Evolutionary conservation across 2,888 invertebrate genomes (phyloP).

Genomic region (Netelia virgata): DNA sequence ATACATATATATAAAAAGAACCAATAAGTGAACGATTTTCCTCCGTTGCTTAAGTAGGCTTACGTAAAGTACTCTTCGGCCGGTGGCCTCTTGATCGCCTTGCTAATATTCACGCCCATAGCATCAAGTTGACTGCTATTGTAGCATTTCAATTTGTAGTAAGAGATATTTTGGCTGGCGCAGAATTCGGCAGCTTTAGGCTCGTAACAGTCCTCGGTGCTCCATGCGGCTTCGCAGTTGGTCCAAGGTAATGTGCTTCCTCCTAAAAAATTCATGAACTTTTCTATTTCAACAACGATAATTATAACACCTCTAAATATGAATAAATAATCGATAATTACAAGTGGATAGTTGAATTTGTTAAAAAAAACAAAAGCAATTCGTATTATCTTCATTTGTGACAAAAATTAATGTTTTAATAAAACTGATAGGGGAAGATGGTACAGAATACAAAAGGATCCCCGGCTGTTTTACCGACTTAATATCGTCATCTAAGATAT

Average conservation of each 20-base stretch:
- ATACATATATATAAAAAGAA: too few relatives aligned
- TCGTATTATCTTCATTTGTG: too few relatives aligned
- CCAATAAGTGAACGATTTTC: neutral
- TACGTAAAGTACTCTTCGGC: conserved; percentile 92
- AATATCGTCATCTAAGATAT: too few relatives aligned
- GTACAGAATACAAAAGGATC: too few relatives aligned
- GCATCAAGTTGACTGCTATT: conserved; percentile 87
- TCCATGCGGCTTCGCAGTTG: conserved; percentile 90
- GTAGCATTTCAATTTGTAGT: conserved; percentile 88
- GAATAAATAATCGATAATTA: too few relatives aligned
- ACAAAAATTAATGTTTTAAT: too few relatives aligned
- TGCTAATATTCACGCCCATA: conserved; percentile 86
- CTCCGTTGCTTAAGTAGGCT: conserved; percentile 74
- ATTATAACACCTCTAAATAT: too few relatives aligned
- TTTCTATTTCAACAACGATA: too few relatives aligned
- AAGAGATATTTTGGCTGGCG: conserved; percentile 87
- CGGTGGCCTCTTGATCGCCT: conserved; percentile 88
- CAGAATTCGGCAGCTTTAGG: conserved; percentile 89
- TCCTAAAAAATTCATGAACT: conserved; percentile 65
- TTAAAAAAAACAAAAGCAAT: too few relatives aligned
- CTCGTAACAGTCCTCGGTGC: conserved; percentile 90
- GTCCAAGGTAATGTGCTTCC: conserved; percentile 88
- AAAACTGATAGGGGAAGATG: too few relatives aligned
- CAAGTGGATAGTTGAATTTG: too few relatives aligned
- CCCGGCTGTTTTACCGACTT: too few relatives aligned